phyloP scores from a whole-genome alignment of 1,140 invertebrate genomes.

The Bilobella aurantiaca region DNA sequence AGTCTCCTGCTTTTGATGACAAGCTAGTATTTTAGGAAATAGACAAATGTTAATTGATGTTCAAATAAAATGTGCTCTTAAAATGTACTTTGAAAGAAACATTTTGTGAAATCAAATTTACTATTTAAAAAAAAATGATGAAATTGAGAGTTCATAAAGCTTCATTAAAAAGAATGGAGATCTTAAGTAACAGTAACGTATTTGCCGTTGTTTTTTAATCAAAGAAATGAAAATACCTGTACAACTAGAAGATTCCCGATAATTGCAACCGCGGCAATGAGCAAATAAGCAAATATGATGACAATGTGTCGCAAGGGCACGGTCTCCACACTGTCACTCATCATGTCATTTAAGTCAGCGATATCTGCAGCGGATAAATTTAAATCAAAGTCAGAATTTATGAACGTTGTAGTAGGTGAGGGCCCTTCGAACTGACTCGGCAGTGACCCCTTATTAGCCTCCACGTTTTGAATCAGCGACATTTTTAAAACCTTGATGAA shows the following conservation, averaged over 20 bases:
- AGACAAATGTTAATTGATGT: too few relatives aligned
- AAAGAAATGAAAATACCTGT: conserved; percentile 15
- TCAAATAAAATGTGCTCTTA: too few relatives aligned
- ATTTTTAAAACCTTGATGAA: conserved; percentile 32
- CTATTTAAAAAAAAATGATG: too few relatives aligned
- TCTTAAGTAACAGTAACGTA: too few relatives aligned
- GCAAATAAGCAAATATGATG: conserved; percentile 23
- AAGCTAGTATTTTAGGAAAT: too few relatives aligned
- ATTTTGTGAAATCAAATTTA: too few relatives aligned
- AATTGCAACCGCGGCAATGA: conserved; percentile 27
- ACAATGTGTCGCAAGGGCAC: conserved; percentile 22
- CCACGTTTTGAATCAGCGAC: conserved; percentile 14
- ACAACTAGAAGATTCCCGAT: conserved; percentile 32
- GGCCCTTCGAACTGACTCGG: not conserved
- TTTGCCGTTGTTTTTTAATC: too few relatives aligned
- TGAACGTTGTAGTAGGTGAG: not conserved
- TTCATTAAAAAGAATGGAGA: too few relatives aligned
- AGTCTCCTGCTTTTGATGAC: conserved; percentile 38
- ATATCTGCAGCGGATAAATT: conserved; percentile 31
- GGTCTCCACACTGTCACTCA: conserved; percentile 15
- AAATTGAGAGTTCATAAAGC: too few relatives aligned
- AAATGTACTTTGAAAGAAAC: too few relatives aligned
- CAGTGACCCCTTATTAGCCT: not conserved
- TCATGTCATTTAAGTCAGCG: conserved; percentile 24
- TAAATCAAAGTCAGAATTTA: conserved; percentile 3